phyloP scores from a whole-genome alignment of 2,888 invertebrate genomes.

The Aradus depressus region DNA sequence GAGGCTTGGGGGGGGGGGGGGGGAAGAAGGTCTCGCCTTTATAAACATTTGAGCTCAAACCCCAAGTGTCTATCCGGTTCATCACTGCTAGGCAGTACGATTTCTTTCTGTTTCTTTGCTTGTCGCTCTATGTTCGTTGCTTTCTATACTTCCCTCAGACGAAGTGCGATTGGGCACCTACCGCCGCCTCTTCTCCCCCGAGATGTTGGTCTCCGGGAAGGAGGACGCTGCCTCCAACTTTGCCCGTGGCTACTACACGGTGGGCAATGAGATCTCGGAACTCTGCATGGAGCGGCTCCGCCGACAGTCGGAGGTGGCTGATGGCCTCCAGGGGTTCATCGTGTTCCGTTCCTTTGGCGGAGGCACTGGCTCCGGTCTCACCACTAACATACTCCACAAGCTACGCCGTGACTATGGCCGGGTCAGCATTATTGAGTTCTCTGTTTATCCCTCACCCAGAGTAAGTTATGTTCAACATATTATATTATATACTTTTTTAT shows the following conservation, averaged over 20 bases:
- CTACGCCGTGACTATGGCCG: slow-evolving; percentile 40
- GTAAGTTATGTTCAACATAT: slow-evolving; percentile 31
- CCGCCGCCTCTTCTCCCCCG: slow-evolving; percentile 28
- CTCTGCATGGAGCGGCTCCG: slow-evolving; percentile 53
- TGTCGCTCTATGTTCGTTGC: too few species aligned
- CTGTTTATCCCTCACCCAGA: slow-evolving; percentile 37
- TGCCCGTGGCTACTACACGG: slow-evolving; percentile 66
- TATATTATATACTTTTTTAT: too few species aligned
- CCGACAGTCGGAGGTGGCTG: slow-evolving; percentile 25
- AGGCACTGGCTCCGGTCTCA: slow-evolving; percentile 31
- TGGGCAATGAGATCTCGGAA: slow-evolving; percentile 45
- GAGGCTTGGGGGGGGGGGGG: too few species aligned
- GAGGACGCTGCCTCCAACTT: slow-evolving; percentile 74
- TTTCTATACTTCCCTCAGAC: too few species aligned
- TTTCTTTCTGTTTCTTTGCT: too few species aligned
- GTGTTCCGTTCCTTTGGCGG: slow-evolving; percentile 30
- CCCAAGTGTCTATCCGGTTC: too few species aligned
- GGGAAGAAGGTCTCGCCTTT: too few species aligned
- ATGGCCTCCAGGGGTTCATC: slow-evolving; percentile 27
- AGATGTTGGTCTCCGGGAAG: slow-evolving; percentile 30
- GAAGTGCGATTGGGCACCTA: slow-evolving; percentile 31
- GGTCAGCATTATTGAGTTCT: slow-evolving; percentile 40
- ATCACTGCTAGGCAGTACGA: too few species aligned
- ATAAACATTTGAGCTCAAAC: too few species aligned
- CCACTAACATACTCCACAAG: slow-evolving; percentile 26